Percentiles rank a stretch among this genome's conserved stretches.
These are phyloP conservation scores for Rhinogobius similis DNA, from an alignment of 2,113 vertebrate genomes.

Conservation along the genomic window DNA sequence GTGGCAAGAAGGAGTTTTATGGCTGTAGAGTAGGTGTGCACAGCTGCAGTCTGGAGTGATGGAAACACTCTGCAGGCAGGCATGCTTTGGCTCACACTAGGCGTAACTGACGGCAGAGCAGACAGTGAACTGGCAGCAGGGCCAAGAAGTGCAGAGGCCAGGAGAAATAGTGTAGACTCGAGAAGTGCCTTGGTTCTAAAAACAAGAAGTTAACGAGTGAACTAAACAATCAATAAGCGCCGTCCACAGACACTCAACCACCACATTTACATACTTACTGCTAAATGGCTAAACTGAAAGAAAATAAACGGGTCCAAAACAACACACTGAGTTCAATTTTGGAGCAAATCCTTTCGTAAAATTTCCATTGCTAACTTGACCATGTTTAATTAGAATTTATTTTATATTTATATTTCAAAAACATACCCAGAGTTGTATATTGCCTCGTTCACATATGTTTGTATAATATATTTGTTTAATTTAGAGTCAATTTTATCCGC, in stretches of 20 bases:
- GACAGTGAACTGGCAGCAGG: background rate
- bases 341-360: too few relatives aligned
- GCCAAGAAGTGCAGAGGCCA: background rate
- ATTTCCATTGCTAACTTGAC: too few relatives aligned
- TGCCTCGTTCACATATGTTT: too few relatives aligned
- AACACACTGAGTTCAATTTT: too few relatives aligned
- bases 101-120: slow-evolving; percentile 2
- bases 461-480: too few relatives aligned
- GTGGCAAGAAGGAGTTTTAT: slow-evolving; percentile 33
- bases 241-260: background rate
- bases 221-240: background rate
- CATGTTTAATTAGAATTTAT: too few relatives aligned
- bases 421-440: too few relatives aligned
- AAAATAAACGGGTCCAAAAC: too few relatives aligned
- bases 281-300: too few relatives aligned
- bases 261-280: background rate
- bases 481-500: too few relatives aligned
- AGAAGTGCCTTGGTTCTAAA: background rate
- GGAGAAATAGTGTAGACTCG: background rate
- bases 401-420: too few relatives aligned
- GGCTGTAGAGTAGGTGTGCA: slow-evolving; percentile 57
- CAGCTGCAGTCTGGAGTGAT: slow-evolving; percentile 64
- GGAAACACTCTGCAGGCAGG: slow-evolving; percentile 62
- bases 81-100: slow-evolving; percentile 33
- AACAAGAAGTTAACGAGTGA: background rate